Percentiles rank a stretch among this genome's conserved stretches.
phyloP scores from a whole-genome alignment of 35 echinoderm and acorn worm species.

The Apostichopus japonicus region DNA sequence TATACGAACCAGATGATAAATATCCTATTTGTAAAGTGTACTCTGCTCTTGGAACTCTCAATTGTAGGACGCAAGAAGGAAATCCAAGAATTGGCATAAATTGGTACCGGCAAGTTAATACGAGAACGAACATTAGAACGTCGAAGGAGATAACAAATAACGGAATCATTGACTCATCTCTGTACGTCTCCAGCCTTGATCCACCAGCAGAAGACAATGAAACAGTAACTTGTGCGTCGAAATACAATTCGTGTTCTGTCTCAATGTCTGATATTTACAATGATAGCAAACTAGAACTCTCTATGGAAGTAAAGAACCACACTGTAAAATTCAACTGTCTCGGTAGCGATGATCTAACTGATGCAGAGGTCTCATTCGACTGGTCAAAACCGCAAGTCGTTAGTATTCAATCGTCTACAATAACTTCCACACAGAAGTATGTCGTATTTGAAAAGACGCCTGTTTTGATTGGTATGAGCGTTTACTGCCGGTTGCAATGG shows the following conservation, averaged over 20 bases:
- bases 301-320: background rate
- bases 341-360: background rate
- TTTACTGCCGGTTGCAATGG: background rate
- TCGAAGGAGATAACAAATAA: background rate
- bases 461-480: background rate
- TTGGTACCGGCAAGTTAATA: background rate
- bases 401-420: background rate
- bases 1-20: slow-evolving; percentile 13
- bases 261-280: slow-evolving; percentile 1
- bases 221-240: background rate
- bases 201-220: slow-evolving; percentile 1
- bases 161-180: background rate
- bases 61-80: slow-evolving; percentile 26
- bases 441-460: background rate
- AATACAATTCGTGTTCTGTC: background rate
- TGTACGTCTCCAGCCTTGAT: background rate
- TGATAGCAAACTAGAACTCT: background rate
- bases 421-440: background rate
- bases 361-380: background rate
- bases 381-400: slow-evolving; percentile 16
- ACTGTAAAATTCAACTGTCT: background rate
- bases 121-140: background rate
- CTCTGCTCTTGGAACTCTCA: background rate
- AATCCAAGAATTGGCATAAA: slow-evolving; percentile 21
- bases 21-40: background rate